A percentile compares a stretch with the other conserved stretches of the same genome.
phyloP scores from a whole-genome alignment of 2,113 vertebrate genomes.

The Malurus melanocephalus region DNA sequence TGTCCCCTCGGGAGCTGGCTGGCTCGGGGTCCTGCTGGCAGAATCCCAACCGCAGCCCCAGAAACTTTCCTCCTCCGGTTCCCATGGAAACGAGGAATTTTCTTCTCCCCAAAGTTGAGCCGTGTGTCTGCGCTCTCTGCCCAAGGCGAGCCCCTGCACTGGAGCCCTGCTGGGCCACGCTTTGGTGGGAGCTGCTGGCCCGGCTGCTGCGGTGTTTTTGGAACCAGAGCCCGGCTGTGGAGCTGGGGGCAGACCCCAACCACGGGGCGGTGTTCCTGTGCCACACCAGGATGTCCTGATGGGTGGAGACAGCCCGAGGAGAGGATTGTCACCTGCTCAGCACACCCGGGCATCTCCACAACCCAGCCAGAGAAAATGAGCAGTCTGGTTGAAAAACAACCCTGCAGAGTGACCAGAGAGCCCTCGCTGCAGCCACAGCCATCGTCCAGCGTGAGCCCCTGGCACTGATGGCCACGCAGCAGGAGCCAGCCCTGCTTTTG shows the following conservation, averaged over 20 bases:
- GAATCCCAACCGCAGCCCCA: background rate
- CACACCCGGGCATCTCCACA: accelerated
- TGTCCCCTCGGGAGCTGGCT: accelerated
- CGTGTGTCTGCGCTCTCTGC: background rate
- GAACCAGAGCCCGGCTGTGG: background rate
- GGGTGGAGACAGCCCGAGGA: background rate
- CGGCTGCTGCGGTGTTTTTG: accelerated
- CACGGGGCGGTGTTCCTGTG: accelerated
- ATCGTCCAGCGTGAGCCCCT: accelerated
- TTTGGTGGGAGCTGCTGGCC: background rate
- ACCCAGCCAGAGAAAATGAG: background rate
- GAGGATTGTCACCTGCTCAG: background rate
- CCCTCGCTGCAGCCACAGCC: background rate
- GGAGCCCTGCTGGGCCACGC: accelerated
- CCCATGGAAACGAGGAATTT: slow-evolving; percentile 49
- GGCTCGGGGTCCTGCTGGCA: background rate
- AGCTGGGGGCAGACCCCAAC: background rate
- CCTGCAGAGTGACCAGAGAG: background rate
- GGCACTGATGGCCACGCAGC: background rate
- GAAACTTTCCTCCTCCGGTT: slow-evolving; percentile 49
- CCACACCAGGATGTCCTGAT: accelerated
- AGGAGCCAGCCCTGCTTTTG: accelerated
- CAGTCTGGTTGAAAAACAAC: background rate
- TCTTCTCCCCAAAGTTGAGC: slow-evolving; percentile 39
- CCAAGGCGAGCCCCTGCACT: background rate